These are phyloP conservation scores for Hyppa rectilinea DNA, from an alignment of 2,888 invertebrate genomes.

Conservation along the genomic window DNA sequence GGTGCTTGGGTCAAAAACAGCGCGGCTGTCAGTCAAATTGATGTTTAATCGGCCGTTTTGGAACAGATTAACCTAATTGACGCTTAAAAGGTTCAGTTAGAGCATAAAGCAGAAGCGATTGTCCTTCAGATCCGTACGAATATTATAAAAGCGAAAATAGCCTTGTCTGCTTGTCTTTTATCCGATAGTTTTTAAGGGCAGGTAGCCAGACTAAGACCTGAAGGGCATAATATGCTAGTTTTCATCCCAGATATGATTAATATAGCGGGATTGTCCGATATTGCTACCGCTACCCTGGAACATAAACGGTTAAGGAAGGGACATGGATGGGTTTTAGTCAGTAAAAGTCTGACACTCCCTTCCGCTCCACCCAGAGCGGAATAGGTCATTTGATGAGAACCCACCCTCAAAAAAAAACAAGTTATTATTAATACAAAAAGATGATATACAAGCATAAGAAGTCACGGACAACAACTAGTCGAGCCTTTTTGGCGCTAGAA, in stretches of 20 bases:
- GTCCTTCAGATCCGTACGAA: background rate
- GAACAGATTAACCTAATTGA: conserved; percentile 2
- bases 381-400: too few species aligned
- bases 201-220: background rate
- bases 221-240: background rate
- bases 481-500: too few species aligned
- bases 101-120: background rate
- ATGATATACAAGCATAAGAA: background rate
- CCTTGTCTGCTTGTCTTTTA: background rate
- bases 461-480: background rate
- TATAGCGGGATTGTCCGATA: too few species aligned
- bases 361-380: too few species aligned
- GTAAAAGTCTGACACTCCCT: too few species aligned
- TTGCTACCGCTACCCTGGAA: too few species aligned
- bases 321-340: too few species aligned
- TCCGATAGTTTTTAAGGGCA: background rate
- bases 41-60: conserved; percentile 13
- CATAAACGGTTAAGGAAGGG: too few species aligned
- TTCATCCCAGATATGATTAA: background rate
- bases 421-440: background rate
- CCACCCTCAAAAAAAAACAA: too few species aligned
- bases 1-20: conserved; percentile 8
- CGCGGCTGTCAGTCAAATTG: conserved; percentile 32
- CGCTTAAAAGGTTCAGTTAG: background rate
- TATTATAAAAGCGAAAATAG: background rate